Evolutionary conservation across 2,797 vertebrate genomes (phyloP).

Genomic region (Sparidentex hasta): DNA sequence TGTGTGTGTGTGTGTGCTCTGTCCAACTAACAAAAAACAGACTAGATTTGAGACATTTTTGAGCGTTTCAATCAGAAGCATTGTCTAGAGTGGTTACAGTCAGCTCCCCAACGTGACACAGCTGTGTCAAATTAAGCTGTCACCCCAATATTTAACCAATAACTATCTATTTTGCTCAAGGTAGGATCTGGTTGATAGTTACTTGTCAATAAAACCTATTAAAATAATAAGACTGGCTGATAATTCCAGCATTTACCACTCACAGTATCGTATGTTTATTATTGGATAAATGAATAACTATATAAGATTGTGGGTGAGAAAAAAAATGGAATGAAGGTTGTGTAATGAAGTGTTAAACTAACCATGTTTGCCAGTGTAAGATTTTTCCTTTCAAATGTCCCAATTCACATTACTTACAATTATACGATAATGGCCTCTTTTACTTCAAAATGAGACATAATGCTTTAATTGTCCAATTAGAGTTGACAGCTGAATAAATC

Average conservation of each 20-base stretch:
- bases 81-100: too few relatives aligned
- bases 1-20: too few relatives aligned
- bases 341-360: background rate
- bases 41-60: too few relatives aligned
- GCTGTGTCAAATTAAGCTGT: too few relatives aligned
- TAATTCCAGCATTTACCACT: background rate
- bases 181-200: too few relatives aligned
- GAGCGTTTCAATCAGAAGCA: too few relatives aligned
- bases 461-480: slow-evolving; percentile 10
- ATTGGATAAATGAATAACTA: background rate
- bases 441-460: background rate
- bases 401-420: background rate
- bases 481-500: slow-evolving; percentile 15
- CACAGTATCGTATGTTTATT: background rate
- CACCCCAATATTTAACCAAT: too few relatives aligned
- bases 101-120: too few relatives aligned
- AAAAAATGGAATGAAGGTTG: background rate
- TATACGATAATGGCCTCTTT: background rate
- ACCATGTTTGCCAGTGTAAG: background rate
- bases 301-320: background rate
- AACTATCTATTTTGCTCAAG: too few relatives aligned
- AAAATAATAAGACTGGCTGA: background rate
- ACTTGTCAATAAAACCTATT: background rate
- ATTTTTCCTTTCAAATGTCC: background rate
- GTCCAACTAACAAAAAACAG: too few relatives aligned